Evolutionary conservation across 2,888 invertebrate species (phyloP).

Genomic region (Caenorhabditis panamensis): DNA sequence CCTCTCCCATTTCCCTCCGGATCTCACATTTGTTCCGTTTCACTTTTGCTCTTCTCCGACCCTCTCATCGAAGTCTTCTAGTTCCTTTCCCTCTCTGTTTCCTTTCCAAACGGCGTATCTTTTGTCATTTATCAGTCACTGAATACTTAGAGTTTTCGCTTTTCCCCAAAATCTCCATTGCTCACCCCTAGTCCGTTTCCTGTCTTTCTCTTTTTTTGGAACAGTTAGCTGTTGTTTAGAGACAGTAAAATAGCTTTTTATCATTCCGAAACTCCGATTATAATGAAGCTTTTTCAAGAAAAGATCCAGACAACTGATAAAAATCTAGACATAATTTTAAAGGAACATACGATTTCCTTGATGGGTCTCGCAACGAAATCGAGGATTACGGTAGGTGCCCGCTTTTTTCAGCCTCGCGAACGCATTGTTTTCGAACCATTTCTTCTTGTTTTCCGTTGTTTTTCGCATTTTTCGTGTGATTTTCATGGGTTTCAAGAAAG

Average conservation of each 20-base stretch:
- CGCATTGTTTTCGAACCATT: no score
- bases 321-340: no score
- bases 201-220: conserved; percentile 49
- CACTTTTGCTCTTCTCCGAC: conserved; percentile 27
- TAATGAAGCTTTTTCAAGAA: neutral
- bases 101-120: conserved; percentile 42
- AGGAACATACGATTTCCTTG: no score
- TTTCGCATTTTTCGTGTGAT: neutral
- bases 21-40: neutral
- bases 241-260: neutral
- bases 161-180: conserved; percentile 23
- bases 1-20: conserved; percentile 14
- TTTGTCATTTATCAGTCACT: conserved; percentile 16
- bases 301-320: neutral
- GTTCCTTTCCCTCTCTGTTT: neutral
- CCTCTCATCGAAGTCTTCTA: conserved; percentile 20
- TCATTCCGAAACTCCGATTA: neutral
- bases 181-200: conserved; percentile 38
- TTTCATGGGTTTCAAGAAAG: no score
- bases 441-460: neutral
- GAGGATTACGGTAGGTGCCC: no score
- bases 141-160: conserved; percentile 1
- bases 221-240: conserved; percentile 6
- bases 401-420: no score
- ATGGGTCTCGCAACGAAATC: no score